phyloP scores from a whole-genome alignment of 2,888 invertebrate species.

The Agelastica alni region DNA sequence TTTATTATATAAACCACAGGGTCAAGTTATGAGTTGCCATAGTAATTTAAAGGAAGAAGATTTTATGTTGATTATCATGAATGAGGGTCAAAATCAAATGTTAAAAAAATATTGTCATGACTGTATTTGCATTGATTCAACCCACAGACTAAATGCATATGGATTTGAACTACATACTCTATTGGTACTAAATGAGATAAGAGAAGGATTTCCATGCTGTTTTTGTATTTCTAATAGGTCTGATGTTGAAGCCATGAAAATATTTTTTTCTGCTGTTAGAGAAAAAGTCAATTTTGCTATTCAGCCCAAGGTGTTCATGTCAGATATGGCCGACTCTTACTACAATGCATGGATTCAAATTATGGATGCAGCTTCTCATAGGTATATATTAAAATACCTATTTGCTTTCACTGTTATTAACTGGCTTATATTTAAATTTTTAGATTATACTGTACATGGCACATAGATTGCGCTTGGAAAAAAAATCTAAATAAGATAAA shows the following conservation, averaged over 20 bases:
- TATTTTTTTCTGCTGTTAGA: background rate
- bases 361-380: background rate
- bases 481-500: too few relatives aligned
- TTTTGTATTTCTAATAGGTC: background rate
- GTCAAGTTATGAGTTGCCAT: background rate
- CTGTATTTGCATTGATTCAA: slow-evolving; percentile 39
- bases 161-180: slow-evolving; percentile 36
- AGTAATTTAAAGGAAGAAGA: slow-evolving; percentile 31
- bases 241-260: too few relatives aligned
- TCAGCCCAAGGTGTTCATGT: slow-evolving; percentile 13
- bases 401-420: background rate
- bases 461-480: too few relatives aligned
- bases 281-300: background rate
- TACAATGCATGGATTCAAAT: slow-evolving; percentile 14
- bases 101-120: slow-evolving; percentile 34
- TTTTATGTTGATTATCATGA: slow-evolving; percentile 38
- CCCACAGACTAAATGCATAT: slow-evolving; percentile 34
- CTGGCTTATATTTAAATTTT: too few relatives aligned
- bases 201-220: slow-evolving; percentile 35
- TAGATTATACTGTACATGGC: too few relatives aligned
- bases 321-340: slow-evolving; percentile 10
- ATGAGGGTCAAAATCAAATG: slow-evolving; percentile 34
- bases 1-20: slow-evolving; percentile 14
- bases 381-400: background rate
- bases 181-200: slow-evolving; percentile 33